Evolutionary conservation across 2,888 invertebrate genomes (phyloP).

Genomic region (Pterostichus niger): DNA sequence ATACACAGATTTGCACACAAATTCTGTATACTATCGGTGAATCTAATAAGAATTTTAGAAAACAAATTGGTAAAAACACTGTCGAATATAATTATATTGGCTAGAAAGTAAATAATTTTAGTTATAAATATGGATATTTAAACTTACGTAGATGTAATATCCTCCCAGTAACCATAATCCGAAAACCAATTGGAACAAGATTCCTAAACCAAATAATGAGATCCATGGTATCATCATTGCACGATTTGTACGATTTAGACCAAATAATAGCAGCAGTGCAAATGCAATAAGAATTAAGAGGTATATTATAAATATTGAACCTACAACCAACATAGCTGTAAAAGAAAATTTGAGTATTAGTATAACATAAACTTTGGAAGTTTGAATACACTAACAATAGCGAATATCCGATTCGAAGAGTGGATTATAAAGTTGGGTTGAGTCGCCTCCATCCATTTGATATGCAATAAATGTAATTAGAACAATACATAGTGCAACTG

Average conservation of each 20-base stretch:
- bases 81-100: too few relatives aligned
- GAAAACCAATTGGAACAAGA: conserved; percentile 88
- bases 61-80: too few relatives aligned
- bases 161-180: conserved; percentile 93
- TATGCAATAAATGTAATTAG: conserved; percentile 87
- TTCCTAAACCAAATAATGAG: conserved; percentile 83
- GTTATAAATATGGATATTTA: too few relatives aligned
- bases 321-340: conserved; percentile 87
- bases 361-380: conserved; percentile 58
- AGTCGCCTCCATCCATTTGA: conserved; percentile 92
- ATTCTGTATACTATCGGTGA: too few relatives aligned
- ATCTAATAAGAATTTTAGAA: too few relatives aligned
- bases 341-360: conserved; percentile 68
- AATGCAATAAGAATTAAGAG: conserved; percentile 80
- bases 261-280: conserved; percentile 82
- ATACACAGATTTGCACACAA: too few relatives aligned
- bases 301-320: conserved; percentile 82
- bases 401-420: conserved; percentile 92
- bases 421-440: conserved; percentile 92
- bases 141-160: conserved; percentile 94
- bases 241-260: conserved; percentile 85
- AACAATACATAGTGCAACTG: conserved; percentile 86
- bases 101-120: too few relatives aligned
- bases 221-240: conserved; percentile 92
- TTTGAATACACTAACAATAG: conserved; percentile 80